Evolutionary conservation across 2,888 invertebrate species (phyloP), one percentile per base, ranked within the genome.

Genomic region (Tetragnatha montana): DNA sequence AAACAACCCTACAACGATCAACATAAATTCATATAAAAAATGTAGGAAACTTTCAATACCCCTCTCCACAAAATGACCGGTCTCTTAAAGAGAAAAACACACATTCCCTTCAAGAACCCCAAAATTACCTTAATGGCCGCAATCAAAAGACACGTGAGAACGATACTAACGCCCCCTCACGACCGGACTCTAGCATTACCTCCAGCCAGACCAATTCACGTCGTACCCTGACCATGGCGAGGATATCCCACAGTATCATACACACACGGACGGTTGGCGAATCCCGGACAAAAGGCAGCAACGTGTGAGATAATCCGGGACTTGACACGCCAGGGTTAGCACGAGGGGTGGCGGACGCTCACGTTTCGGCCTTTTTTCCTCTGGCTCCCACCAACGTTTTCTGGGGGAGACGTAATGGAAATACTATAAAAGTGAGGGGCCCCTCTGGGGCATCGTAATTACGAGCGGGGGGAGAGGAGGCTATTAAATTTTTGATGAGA

Each of bases 301-400:
- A 21, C 22, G 86, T 86, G 79, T 73, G 79, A 86, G 86, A 86
- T 86, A 78, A 86, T 80, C 79, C 86, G 79, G 79, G 86, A 70
- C 78, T 86, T 86, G 79, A 86, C 79, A 79, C 86, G 86, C 79
- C 79, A 86, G 78, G 78, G 69, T 79, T 76, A 50, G 86, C 79
- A 69, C 84, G 70, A 84, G 69, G 35, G 60, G 60, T 76, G 78
- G 76, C 49, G 49, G 47, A 78, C 70, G 50, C 69, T 76, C 84
- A 76, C 84, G 78, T 84, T 84, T 84, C 47, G 12, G 68, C 19
- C 14, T 75, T 83, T 75, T 83, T 47, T 74, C 21, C 19, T 70
- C 74, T 51, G 17, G 0, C 51, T 12, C 47, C 21, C 10, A 19
- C 47, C 21, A n/a, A 19, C 47, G 47, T 69, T 69, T 17, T 49